These are phyloP conservation scores for Apamea sordens DNA, from an alignment of 2,888 invertebrate species.

Conservation along the genomic window DNA sequence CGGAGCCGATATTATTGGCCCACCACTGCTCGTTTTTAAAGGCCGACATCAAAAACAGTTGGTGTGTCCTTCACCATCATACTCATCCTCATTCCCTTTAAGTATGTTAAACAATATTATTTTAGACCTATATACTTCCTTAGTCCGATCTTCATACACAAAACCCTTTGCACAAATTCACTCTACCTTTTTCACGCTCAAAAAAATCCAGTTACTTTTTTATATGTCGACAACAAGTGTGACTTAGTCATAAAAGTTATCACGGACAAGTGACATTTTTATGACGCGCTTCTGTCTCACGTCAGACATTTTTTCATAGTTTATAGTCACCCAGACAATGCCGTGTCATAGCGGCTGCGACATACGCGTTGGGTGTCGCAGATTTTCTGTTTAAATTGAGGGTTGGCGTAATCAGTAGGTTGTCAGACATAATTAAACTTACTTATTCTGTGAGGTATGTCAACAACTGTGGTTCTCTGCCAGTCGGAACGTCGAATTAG, in stretches of 20 bases:
- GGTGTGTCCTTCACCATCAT: not conserved
- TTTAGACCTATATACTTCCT: not conserved
- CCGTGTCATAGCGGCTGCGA: conserved; percentile 12
- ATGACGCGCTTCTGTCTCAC: conserved; percentile 58
- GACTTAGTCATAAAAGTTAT: conserved; percentile 64
- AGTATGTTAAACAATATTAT: not conserved
- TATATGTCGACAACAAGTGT: conserved; percentile 42
- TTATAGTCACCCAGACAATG: conserved; percentile 47
- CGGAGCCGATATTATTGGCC: not conserved
- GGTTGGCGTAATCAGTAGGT: not conserved
- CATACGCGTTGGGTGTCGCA: conserved; percentile 11
- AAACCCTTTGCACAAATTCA: not conserved
- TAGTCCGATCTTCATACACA: not conserved
- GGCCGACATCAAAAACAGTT: not conserved
- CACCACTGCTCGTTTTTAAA: not conserved
- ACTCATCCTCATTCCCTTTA: not conserved
- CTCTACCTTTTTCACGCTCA: not conserved
- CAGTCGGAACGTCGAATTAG: not conserved
- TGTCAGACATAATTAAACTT: not conserved
- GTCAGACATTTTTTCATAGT: conserved; percentile 51
- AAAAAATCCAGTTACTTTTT: conserved; percentile 31
- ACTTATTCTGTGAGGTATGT: too few relatives aligned
- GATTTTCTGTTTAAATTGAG: not conserved
- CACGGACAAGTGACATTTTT: conserved; percentile 64
- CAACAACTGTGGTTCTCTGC: not conserved